Evolutionary conservation across 2,113 vertebrate species (phyloP).

Genomic region (Aegypius monachus): DNA sequence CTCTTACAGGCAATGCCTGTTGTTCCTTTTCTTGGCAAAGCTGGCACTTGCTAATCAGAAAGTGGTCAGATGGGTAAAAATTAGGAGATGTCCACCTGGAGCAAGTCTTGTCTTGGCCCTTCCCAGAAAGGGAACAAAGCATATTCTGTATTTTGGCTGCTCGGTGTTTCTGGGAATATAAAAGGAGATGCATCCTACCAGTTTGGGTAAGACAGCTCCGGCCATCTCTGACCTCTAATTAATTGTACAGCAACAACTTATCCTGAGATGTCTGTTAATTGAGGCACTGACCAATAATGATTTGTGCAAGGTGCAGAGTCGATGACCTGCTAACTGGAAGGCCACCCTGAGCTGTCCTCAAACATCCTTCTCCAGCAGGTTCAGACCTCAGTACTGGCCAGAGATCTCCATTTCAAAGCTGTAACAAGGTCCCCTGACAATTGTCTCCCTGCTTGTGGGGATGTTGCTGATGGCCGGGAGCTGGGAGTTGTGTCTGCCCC

Average conservation of each 20-base stretch:
- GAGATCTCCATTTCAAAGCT: neutral
- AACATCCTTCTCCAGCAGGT: neutral
- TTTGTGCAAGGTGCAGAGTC: neutral
- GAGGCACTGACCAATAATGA: neutral
- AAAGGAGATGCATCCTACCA: neutral
- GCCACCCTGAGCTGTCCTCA: neutral
- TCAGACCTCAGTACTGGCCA: accelerated
- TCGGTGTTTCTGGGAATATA: neutral
- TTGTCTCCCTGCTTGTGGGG: neutral
- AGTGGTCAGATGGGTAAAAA: neutral
- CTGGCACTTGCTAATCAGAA: neutral
- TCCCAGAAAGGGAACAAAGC: neutral
- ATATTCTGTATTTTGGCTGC: neutral
- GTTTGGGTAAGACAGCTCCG: neutral
- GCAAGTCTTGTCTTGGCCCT: neutral
- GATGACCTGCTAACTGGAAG: neutral
- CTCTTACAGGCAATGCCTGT: neutral
- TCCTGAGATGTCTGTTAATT: neutral
- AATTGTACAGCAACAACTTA: neutral
- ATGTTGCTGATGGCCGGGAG: neutral
- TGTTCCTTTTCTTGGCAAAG: neutral
- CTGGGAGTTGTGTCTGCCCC: neutral
- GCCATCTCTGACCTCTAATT: neutral
- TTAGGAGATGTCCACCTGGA: neutral
- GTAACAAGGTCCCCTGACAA: neutral